Conservation (phyloP, 1,140 invertebrate genomes). For the Calliopsis andreniformis region DNA sequence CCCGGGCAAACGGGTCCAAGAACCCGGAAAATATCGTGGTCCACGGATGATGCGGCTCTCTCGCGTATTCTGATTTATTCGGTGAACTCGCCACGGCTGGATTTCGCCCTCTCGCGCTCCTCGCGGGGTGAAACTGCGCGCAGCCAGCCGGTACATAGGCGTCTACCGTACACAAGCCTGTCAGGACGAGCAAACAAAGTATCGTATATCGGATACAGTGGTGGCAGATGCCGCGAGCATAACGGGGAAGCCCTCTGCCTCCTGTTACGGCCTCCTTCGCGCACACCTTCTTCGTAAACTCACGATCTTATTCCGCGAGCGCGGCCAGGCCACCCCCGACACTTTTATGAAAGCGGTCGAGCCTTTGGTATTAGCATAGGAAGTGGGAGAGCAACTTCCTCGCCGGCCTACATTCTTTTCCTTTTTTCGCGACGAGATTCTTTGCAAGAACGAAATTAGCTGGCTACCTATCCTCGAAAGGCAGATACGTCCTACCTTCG, state of each 20-base stretch:
- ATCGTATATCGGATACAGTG: constrained; percentile 68
- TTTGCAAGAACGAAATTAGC: not conserved
- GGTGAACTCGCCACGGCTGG: constrained; percentile 55
- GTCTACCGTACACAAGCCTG: constrained; percentile 29
- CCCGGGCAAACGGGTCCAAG: constrained; percentile 13
- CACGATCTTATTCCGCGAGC: constrained; percentile 66
- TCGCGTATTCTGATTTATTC: constrained; percentile 74
- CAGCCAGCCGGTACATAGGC: constrained; percentile 17
- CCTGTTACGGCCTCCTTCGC: not conserved
- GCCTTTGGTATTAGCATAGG: constrained; percentile 58
- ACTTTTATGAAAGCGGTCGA: constrained; percentile 67
- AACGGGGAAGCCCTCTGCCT: constrained; percentile 53
- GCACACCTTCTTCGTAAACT: constrained; percentile 42
- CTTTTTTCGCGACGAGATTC: not conserved
- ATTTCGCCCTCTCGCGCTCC: constrained; percentile 22
- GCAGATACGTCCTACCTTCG: too few relatives aligned
- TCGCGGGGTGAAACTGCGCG: not conserved
- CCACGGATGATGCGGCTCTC: constrained; percentile 3
- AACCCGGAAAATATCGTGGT: constrained; percentile 30
- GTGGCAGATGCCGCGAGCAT: constrained; percentile 73
- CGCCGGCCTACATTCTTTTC: not conserved
- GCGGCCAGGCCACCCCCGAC: constrained; percentile 26
- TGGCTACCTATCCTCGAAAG: not conserved
- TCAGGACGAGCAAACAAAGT: constrained; percentile 68
- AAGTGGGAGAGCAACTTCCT: constrained; percentile 51